Evolutionary conservation across 2,888 invertebrate genomes (phyloP).

Genomic region (Microctonus hyperodae): DNA sequence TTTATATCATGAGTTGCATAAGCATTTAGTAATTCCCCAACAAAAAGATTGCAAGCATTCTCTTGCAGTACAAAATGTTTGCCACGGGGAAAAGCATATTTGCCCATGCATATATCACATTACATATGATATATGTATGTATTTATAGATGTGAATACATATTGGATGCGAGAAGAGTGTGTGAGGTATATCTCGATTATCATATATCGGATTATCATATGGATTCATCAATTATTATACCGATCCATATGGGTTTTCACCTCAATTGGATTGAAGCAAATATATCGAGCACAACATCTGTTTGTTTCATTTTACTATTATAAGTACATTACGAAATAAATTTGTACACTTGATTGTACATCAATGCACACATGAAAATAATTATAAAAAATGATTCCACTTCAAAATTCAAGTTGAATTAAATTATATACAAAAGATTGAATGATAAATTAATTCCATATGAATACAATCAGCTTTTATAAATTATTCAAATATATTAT

Average conservation of each 20-base stretch:
- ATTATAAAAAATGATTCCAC: conserved; percentile 42
- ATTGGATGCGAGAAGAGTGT: too few species aligned
- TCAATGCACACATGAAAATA: background rate
- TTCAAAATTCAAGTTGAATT: background rate
- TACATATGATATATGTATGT: background rate
- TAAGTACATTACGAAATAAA: background rate
- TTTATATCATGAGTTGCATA: too few species aligned
- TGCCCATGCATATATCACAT: background rate
- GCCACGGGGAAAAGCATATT: background rate
- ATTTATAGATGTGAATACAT: background rate
- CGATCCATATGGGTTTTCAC: conserved; percentile 1
- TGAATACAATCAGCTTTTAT: too few species aligned
- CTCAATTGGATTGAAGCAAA: background rate
- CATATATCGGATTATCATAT: conserved; percentile 21
- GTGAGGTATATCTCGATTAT: conserved; percentile 11
- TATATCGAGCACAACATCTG: background rate
- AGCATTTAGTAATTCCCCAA: too few species aligned
- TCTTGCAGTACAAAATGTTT: background rate
- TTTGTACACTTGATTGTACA: background rate
- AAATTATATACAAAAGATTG: too few species aligned
- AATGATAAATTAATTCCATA: background rate
- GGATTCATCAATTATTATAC: conserved; percentile 24
- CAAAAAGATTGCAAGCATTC: background rate
- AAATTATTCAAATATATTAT: too few species aligned
- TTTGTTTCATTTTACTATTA: background rate